A percentile compares a stretch with the other conserved stretches of the same genome.
These are phyloP conservation scores for Myzus persicae DNA, from an alignment of 1,140 invertebrate genomes.

Conservation along the genomic window DNA sequence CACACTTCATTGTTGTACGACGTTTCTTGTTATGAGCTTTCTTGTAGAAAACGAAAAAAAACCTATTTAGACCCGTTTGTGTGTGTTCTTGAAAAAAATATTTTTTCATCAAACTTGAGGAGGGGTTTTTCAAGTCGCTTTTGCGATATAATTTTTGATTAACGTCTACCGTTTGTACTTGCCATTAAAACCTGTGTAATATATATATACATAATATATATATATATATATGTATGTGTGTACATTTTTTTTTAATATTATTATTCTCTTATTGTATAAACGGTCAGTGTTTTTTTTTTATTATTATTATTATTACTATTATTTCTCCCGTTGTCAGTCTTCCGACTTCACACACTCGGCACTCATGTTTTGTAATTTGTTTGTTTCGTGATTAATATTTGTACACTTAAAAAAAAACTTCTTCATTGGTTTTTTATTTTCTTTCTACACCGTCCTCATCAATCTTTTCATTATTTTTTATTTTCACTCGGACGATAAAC, in stretches of 20 bases:
- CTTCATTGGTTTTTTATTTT: neutral
- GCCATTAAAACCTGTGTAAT: slow-evolving; percentile 51
- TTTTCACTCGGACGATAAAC: neutral
- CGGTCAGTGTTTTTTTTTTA: neutral
- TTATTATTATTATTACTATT: neutral
- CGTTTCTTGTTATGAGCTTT: neutral
- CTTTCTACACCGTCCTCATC: neutral
- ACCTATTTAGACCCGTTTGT: neutral
- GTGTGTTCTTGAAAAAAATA: slow-evolving; percentile 23
- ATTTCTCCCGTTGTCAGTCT: neutral
- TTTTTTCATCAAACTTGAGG: neutral
- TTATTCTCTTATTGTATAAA: neutral
- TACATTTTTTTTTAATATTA: neutral
- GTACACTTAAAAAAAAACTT: neutral
- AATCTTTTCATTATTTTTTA: slow-evolving; percentile 24
- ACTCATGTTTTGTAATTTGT: slow-evolving; percentile 33
- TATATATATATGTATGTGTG: neutral
- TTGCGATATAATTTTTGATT: slow-evolving; percentile 47
- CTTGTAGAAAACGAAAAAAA: neutral
- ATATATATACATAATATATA: neutral
- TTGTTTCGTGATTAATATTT: slow-evolving; percentile 41
- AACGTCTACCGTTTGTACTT: slow-evolving; percentile 11
- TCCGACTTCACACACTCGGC: slow-evolving; percentile 36
- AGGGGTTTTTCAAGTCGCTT: slow-evolving; percentile 16
- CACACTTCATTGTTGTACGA: neutral